Base-by-base conservation (phyloP, 2,797 vertebrate species). In the Valencia hispanica region DNA sequence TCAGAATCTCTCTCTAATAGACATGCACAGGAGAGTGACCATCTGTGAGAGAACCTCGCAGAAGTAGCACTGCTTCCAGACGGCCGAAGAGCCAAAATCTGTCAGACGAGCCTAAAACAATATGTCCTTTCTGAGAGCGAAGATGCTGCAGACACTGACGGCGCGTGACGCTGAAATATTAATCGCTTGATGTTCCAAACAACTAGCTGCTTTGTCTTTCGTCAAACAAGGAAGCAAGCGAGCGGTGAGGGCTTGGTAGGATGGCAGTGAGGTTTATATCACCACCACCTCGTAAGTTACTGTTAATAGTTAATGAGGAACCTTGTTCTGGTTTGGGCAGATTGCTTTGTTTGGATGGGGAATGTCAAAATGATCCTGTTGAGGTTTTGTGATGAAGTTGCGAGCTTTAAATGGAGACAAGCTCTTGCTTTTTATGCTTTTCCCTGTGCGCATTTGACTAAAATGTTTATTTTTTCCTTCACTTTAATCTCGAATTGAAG, bases 261-360 rank as follows among this genome's bases (percentile, higher is more conserved):
- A 72, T 34, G 71, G 82, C 84, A 63, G 32, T 41, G 4, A 77
- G 77, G 78, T 83, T 84, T 68, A 79, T 89, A 81, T 84, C 75
- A 74, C 77, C 43, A 53, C 55, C 77, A 43, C 68, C 85, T 83
- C 81, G 50, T 80, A 82, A 88, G 59, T 71, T 73, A 11, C 73
- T 78, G 90, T 93, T 85, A 93, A 93, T 91, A 91, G 82, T 93
- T 93, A 87, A 92, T 93, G 77, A 83, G 78, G n/a, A 73, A 45
- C 74, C 81, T 83, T 86, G 89, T 89, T 84, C 72, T 81, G 15
- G 73, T 75, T 69, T 34, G 25, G 32, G 27, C 1, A 2, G 36
- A 27, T 86, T 55, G 47, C 74, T 86, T 78, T 92, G 83, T 90
- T 90, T 90, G 82, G 87, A 84, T 79, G 25, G 30, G 41, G 45